Conservation (phyloP, 2,113 vertebrate species). For the Zosterops japonicus region DNA sequence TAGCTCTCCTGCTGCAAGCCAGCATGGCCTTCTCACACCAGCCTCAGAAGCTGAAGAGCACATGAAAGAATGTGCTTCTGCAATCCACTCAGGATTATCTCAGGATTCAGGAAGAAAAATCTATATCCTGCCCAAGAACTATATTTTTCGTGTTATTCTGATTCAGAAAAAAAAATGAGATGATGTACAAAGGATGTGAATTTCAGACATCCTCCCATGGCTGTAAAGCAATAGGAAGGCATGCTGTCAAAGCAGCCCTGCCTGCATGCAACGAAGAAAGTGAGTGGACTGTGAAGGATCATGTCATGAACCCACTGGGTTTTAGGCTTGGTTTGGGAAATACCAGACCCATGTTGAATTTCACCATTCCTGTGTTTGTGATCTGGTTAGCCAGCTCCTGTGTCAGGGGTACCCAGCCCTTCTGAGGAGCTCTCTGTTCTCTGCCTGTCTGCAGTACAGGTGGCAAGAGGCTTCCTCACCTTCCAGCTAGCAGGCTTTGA, state of each 20-base stretch:
- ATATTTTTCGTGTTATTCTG: background rate
- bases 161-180: background rate
- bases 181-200: background rate
- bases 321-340: background rate
- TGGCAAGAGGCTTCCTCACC: constrained; percentile 1
- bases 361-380: background rate
- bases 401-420: background rate
- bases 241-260: background rate
- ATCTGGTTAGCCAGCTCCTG: background rate
- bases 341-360: background rate
- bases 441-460: background rate
- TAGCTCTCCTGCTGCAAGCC: background rate
- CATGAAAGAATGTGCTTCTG: background rate
- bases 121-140: background rate
- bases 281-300: background rate
- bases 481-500: background rate
- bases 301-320: background rate
- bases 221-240: background rate
- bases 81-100: background rate
- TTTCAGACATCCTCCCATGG: background rate
- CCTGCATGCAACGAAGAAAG: background rate
- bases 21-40: fast-evolving
- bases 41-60: background rate
- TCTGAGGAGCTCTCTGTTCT: background rate
- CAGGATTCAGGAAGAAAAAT: background rate